Conservation (phyloP, 2,888 invertebrate genomes). For the Rhorus exstirpatorius region DNA sequence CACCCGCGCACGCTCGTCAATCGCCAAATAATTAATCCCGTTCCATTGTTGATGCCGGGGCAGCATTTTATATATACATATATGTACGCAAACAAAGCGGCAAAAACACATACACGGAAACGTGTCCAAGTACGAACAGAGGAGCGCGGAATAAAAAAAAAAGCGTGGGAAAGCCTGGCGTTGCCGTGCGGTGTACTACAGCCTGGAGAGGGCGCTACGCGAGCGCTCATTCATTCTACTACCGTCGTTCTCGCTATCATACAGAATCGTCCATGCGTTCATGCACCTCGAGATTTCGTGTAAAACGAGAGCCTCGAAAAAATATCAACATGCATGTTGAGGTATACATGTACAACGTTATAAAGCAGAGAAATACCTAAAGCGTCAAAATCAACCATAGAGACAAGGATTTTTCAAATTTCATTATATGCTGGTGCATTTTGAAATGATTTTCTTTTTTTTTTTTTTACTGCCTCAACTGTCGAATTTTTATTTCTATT, state of each 20-base stretch:
- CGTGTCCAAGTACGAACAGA: constrained; percentile 50
- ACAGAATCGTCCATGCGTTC: constrained; percentile 45
- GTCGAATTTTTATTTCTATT: constrained; percentile 12
- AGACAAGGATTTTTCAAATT: constrained; percentile 39
- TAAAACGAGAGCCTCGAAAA: constrained; percentile 18
- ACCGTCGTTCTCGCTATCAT: constrained; percentile 52
- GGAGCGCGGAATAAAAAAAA: constrained; percentile 52
- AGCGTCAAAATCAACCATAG: constrained; percentile 23
- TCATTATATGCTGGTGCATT: constrained; percentile 40
- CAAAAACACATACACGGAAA: constrained; percentile 13
- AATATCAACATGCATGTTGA: not conserved
- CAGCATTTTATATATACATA: constrained; percentile 38
- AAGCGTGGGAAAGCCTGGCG: constrained; percentile 48
- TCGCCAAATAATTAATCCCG: constrained; percentile 64
- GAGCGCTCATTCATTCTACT: not conserved
- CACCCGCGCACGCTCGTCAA: constrained; percentile 23
- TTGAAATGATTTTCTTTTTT: constrained; percentile 19
- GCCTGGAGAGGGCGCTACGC: constrained; percentile 5
- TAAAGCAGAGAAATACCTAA: constrained; percentile 8
- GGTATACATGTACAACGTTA: constrained; percentile 6
- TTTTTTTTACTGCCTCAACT: not conserved
- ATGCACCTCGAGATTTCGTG: constrained; percentile 25
- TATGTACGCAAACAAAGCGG: constrained; percentile 40
- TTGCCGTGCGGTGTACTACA: not conserved
- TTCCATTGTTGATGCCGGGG: constrained; percentile 37